phyloP scores from a whole-genome alignment of 2,888 invertebrate genomes.

The Platycnemis pennipes region DNA sequence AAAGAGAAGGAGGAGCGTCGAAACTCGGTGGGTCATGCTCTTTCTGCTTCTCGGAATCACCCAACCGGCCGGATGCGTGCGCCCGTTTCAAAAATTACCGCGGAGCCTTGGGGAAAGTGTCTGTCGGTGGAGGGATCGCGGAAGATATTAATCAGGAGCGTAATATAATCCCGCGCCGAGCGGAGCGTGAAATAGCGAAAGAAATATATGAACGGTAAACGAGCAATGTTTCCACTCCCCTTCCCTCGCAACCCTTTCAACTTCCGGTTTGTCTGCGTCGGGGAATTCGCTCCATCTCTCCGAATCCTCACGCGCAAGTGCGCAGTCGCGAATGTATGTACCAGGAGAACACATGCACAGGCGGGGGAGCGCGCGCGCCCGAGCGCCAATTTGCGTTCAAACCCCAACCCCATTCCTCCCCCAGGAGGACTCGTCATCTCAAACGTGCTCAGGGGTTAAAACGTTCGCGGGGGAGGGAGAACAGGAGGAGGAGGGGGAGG shows the following conservation, averaged over 20 bases:
- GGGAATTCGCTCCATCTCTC: constrained; percentile 35
- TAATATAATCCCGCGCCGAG: not conserved
- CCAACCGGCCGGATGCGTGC: not conserved
- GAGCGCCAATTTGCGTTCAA: not conserved
- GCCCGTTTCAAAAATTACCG: not conserved
- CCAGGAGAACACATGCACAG: not conserved
- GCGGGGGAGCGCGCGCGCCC: not conserved
- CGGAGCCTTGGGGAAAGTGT: not conserved
- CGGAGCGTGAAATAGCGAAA: not conserved
- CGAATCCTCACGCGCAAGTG: not conserved
- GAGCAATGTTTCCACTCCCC: not conserved
- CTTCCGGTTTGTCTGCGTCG: constrained; percentile 20
- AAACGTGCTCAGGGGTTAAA: not conserved
- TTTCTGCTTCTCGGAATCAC: not conserved
- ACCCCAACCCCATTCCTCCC: not conserved
- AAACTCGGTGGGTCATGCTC: not conserved
- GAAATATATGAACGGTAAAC: not conserved
- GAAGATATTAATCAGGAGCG: constrained; percentile 16
- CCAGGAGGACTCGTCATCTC: not conserved
- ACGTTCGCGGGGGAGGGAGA: not conserved
- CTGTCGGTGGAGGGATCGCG: not conserved
- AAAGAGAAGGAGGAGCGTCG: not conserved
- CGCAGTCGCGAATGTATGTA: not conserved
- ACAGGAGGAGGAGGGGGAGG: not conserved
- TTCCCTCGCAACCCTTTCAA: not conserved